Base-by-base conservation (phyloP, 2,888 invertebrate genomes). In the Melanostoma scalare region DNA sequence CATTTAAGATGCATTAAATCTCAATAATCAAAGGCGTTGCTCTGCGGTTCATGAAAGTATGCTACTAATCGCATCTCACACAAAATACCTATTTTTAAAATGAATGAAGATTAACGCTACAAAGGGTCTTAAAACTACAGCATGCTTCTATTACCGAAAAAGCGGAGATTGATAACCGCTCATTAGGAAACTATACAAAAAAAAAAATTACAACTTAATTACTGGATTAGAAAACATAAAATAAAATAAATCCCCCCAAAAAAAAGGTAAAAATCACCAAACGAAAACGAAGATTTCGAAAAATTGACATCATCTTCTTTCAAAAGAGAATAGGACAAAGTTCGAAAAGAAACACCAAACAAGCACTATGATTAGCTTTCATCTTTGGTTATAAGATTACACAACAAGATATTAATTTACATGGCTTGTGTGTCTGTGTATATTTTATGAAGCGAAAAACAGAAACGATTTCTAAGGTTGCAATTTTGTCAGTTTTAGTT, bases 401-500 rank as follows among this genome's bases (percentile, higher is more conserved):
- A 60, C 44, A 81, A 77, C 68, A 55, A 72, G 52, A 52, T 6
- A 73, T 71, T 80, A 65, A 81, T 81, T 81, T 81, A 77, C 72
- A 81, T 77, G 58, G 73, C 72, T 65, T 71, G 71, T 71, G 65
- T 76, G 60, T 67, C 61, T 60, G 71, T 71, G 65, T 76, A 67
- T 67, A 68, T 60, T 58, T 58, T 58, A 31, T 50, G 69, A 74
- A 65, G 50, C 42, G 71, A 67, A 38, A n/a, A 30, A 20, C 20
- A 20, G 20, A 20, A 20, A 20, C 20, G 20, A 20, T 20, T 20
- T 20, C 20, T 20, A 20, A 61, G 20, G 33, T 44, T 60, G 33
- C 44, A 44, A 10, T 60, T 60, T 44, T 10, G 6, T 44, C 20
- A 20, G 20, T 33, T 60, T 31, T 60, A 35, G 60, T 48, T 48